Conservation (phyloP, 2,888 invertebrate genomes). For the Chrysolina americana region DNA sequence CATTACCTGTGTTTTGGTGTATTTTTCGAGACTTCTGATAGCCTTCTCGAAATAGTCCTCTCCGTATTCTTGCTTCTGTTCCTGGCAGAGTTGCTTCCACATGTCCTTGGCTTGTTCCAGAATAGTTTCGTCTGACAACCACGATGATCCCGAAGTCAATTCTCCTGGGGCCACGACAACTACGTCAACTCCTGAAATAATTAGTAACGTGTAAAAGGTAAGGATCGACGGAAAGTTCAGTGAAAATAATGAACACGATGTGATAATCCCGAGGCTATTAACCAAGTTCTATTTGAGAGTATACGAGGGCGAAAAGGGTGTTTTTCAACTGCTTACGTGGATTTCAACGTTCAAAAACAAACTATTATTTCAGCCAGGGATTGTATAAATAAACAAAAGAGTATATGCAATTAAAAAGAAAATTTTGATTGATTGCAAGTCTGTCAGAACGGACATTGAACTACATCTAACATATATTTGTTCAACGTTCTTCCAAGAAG, state of each 20-base stretch:
- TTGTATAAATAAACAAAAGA: too few species aligned
- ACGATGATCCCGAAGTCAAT: constrained; percentile 85
- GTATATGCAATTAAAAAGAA: too few species aligned
- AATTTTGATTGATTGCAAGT: too few species aligned
- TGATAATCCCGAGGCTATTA: neutral
- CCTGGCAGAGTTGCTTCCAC: constrained; percentile 85
- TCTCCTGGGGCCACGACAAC: constrained; percentile 89
- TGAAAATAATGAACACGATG: neutral
- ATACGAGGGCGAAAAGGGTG: neutral
- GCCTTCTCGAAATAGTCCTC: constrained; percentile 88
- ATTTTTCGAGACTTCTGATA: constrained; percentile 84
- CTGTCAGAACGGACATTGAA: too few species aligned
- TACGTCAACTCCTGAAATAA: constrained; percentile 78
- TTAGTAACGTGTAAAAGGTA: neutral
- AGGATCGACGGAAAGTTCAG: neutral
- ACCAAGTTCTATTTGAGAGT: neutral
- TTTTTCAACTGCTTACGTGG: neutral
- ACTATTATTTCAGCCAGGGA: too few species aligned
- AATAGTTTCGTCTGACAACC: constrained; percentile 77
- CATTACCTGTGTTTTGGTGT: constrained; percentile 79
- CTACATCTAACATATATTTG: too few species aligned
- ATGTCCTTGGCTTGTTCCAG: constrained; percentile 80
- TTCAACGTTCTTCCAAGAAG: too few species aligned
- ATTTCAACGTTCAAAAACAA: neutral
- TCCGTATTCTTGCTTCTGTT: constrained; percentile 84